Percentiles rank a stretch among this genome's conserved stretches.
Conservation (phyloP, 2,113 vertebrate species). For the Scolopax mira region DNA sequence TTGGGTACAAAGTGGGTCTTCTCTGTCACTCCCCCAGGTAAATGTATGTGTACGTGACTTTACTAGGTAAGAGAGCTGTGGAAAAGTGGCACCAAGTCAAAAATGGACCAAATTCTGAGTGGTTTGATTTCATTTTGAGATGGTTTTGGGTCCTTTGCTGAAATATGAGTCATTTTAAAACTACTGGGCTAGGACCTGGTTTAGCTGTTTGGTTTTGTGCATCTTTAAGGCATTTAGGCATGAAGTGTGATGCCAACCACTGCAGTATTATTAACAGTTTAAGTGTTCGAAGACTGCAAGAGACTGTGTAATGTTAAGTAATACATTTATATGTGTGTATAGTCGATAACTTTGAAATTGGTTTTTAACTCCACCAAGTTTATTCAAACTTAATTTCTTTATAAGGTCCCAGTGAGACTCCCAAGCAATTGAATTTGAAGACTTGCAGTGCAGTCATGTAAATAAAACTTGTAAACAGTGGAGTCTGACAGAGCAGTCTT, state of each 20-base stretch:
- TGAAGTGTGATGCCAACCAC: neutral
- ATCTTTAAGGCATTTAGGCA: constrained; percentile 38
- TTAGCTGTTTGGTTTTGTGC: constrained; percentile 20
- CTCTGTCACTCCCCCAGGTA: neutral
- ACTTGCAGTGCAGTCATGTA: neutral
- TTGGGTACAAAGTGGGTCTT: neutral
- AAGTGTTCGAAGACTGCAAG: neutral
- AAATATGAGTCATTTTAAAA: constrained; percentile 29
- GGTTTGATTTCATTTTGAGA: neutral
- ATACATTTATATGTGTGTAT: neutral
- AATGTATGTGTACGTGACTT: neutral
- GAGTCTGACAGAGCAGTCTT: neutral
- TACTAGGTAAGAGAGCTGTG: neutral
- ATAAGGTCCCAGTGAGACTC: neutral
- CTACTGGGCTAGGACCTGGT: neutral
- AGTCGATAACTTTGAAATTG: neutral
- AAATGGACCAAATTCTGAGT: neutral
- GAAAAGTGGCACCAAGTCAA: neutral
- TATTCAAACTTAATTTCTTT: neutral
- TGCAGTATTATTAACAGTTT: constrained; percentile 6
- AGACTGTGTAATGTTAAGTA: neutral
- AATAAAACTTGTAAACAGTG: neutral
- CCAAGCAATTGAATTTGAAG: neutral
- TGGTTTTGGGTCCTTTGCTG: neutral
- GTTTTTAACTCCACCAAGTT: neutral